phyloP scores from a whole-genome alignment of 2,888 invertebrate genomes.

The Xiphydria camelus region DNA sequence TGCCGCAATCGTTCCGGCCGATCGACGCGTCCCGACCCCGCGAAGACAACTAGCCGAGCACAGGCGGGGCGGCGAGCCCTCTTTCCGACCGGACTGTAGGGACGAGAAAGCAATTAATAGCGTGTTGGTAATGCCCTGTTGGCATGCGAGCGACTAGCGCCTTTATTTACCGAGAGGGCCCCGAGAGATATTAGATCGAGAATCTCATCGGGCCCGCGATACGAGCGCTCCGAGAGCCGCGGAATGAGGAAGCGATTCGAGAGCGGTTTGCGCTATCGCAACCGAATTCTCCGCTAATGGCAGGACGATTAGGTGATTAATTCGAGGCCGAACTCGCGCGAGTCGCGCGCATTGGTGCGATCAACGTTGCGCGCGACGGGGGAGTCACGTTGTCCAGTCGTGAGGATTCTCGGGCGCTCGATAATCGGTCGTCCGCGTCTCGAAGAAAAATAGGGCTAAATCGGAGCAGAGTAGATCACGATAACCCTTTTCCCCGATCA shows the following conservation, averaged over 20 bases:
- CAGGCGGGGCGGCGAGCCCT: constrained; percentile 24
- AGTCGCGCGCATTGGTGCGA: too few relatives aligned
- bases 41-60: too few relatives aligned
- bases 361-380: too few relatives aligned
- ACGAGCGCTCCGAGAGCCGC: constrained; percentile 19
- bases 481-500: too few relatives aligned
- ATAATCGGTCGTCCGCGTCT: too few relatives aligned
- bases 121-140: constrained; percentile 45
- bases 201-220: constrained; percentile 8
- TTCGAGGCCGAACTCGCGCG: neutral
- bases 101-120: constrained; percentile 48
- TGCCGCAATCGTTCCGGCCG: too few relatives aligned
- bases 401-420: too few relatives aligned
- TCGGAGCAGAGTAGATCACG: too few relatives aligned
- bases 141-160: constrained; percentile 43
- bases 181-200: constrained; percentile 30
- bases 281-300: neutral
- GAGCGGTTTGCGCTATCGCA: constrained; percentile 9
- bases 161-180: constrained; percentile 37
- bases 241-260: constrained; percentile 28
- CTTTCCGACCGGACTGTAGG: constrained; percentile 34
- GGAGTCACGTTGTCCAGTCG: too few relatives aligned
- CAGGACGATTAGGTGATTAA: neutral
- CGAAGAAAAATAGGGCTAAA: too few relatives aligned
- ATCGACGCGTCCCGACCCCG: too few relatives aligned